Percentiles rank a stretch among this genome's conserved stretches.
phyloP scores from a whole-genome alignment of 2,888 invertebrate genomes.

The Melanostoma mellinum region DNA sequence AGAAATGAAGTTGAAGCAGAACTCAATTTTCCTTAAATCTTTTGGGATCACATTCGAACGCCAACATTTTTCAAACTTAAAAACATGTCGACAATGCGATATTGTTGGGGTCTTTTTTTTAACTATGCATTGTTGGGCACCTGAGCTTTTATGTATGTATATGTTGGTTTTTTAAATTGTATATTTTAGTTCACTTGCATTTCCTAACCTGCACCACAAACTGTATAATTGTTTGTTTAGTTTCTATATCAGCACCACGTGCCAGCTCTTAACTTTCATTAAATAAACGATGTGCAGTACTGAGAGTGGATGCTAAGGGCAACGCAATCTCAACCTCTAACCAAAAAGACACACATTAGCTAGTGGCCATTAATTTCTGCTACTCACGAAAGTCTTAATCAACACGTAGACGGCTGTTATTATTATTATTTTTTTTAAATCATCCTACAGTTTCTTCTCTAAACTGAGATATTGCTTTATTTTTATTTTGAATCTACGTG shows the following conservation, averaged over 20 bases:
- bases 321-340: constrained; percentile 13
- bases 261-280: constrained; percentile 46
- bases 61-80: no score
- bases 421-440: not conserved
- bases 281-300: constrained; percentile 46
- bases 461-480: constrained; percentile 62
- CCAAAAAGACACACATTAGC: constrained; percentile 3
- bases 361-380: constrained; percentile 61
- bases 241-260: constrained; percentile 25
- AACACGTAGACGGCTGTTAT: constrained; percentile 50
- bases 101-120: no score
- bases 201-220: constrained; percentile 2
- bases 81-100: no score
- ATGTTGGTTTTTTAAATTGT: no score
- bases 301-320: constrained; percentile 27
- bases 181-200: no score
- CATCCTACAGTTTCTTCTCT: constrained; percentile 8
- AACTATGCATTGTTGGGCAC: no score
- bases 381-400: constrained; percentile 67
- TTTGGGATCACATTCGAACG: no score
- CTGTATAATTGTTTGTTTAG: constrained; percentile 30
- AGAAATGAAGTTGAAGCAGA: no score
- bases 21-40: no score
- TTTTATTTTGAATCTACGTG: constrained; percentile 52
- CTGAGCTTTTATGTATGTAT: no score